These are phyloP conservation scores for Chlorospingus semifuscus DNA, from an alignment of 2,797 vertebrate species.

Conservation along the genomic window DNA sequence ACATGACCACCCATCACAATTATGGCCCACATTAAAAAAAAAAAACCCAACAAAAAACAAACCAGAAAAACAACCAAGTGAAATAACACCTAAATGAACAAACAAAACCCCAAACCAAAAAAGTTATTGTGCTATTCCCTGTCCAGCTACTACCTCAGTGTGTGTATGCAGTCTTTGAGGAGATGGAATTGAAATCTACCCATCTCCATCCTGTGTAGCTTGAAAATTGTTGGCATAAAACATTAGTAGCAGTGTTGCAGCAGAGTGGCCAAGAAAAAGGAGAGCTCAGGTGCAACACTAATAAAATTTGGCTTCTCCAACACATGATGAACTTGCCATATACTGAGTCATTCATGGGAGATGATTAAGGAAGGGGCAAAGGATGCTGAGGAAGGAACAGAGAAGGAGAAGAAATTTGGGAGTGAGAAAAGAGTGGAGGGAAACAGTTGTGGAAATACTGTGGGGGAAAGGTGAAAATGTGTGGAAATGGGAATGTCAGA, in stretches of 20 bases:
- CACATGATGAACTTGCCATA: fast-evolving
- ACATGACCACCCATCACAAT: neutral
- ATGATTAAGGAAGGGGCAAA: neutral
- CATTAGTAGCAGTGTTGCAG: neutral
- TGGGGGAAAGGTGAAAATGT: neutral
- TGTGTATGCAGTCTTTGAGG: neutral
- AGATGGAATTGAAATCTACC: neutral
- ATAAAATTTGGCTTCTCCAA: neutral
- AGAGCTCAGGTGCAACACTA: neutral
- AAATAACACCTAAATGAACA: neutral
- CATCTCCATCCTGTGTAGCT: neutral
- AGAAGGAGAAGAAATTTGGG: neutral
- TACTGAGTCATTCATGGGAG: neutral
- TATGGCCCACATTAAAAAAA: neutral
- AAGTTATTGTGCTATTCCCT: neutral
- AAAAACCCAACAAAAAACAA: neutral
- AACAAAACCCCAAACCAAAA: neutral
- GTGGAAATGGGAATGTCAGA: neutral
- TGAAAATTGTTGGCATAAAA: neutral
- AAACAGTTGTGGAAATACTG: neutral
- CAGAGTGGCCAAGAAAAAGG: neutral
- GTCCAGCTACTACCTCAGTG: neutral
- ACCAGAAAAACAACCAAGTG: neutral
- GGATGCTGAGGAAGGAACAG: neutral
- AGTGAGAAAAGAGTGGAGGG: neutral